Evolutionary conservation across 1,140 invertebrate species (phyloP), one percentile per base, ranked within the genome.

Genomic region (Scaptomyza hsui): DNA sequence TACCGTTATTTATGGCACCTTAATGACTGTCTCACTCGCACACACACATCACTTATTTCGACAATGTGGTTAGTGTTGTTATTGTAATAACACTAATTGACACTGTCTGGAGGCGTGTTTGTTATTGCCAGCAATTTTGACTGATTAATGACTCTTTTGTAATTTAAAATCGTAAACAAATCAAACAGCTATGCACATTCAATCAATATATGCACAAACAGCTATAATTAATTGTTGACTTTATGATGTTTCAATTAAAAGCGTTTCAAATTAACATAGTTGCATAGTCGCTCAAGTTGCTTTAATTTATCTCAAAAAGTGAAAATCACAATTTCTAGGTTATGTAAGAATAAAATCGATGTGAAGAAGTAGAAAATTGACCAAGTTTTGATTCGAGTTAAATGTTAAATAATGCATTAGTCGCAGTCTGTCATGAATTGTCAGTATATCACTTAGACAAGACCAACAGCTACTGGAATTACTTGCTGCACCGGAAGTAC

Each of bases 41-140:
- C 53, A 29, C 26, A 24, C 4, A 39, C 9, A 13, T 53, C 26
- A 24, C 4, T 26, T 4, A 13, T 53, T 44, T 63, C 26, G 69
- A 51, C 67, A 72, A 32, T 48, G 29, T 53, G 51, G 21, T 39
- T 65, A 32, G 26, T 49, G 10, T 15, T 32, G 19, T 18, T 49
- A 21, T 21, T 55, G 15, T 56, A 56, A 56, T 64, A 42, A 42
- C 44, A 48, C 53, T 49, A 57, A 65, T 65, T 71, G 52, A 18
- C 7, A 45, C 15, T 26, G 52, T 13, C 61, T 12, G 45, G 39
- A 60, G 75, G 75, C 72, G 72, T 75, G 61, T 53, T 77, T 71
- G 60, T 71, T 65, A 61, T 75, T 77, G 75, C 70, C 72, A 75
- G 75, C 48, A 75, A 75, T 75, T 72, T 78, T 68, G 52, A 63